These are phyloP conservation scores for Zaprionus obscuricornis DNA, from an alignment of 2,888 invertebrate species.

Conservation along the genomic window DNA sequence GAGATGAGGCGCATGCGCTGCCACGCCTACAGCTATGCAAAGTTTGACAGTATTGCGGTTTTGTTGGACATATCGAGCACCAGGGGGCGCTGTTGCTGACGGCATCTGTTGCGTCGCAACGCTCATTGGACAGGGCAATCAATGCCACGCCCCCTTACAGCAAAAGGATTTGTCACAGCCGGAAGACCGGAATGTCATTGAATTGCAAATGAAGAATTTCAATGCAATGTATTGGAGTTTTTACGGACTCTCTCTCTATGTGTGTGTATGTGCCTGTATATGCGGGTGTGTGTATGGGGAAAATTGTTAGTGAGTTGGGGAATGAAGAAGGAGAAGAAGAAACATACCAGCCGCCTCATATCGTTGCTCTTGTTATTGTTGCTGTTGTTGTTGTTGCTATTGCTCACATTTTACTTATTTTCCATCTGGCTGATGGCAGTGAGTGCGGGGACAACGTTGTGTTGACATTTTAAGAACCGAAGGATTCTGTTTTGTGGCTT, in stretches of 20 bases:
- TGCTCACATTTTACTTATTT: conserved; percentile 11
- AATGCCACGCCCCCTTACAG: conserved; percentile 56
- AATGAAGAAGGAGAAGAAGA: background rate
- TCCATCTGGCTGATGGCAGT: conserved; percentile 10
- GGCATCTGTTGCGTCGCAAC: conserved; percentile 62
- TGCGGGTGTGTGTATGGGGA: background rate
- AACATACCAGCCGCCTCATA: background rate
- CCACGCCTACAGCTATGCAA: conserved; percentile 78
- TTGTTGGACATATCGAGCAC: conserved; percentile 29
- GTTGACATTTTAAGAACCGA: conserved; percentile 78
- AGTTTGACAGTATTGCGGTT: conserved; percentile 13
- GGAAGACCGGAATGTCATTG: conserved; percentile 69
- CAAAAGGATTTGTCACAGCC: conserved; percentile 41
- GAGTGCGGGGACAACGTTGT: conserved; percentile 43
- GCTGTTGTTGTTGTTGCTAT: background rate
- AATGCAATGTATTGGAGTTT: conserved; percentile 76
- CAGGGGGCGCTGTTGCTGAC: conserved; percentile 50
- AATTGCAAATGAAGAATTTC: conserved; percentile 76
- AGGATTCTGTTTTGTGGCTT: conserved; percentile 70
- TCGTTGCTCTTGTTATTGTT: conserved; percentile 16
- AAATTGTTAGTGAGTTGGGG: no score
- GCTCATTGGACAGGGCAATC: conserved; percentile 49
- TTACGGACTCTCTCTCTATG: no score
- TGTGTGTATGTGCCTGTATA: no score
- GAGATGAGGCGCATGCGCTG: conserved; percentile 76